Evolutionary conservation across 2,888 invertebrate species (phyloP), one percentile per base, ranked within the genome.

Genomic region (Nycteola revayana): DNA sequence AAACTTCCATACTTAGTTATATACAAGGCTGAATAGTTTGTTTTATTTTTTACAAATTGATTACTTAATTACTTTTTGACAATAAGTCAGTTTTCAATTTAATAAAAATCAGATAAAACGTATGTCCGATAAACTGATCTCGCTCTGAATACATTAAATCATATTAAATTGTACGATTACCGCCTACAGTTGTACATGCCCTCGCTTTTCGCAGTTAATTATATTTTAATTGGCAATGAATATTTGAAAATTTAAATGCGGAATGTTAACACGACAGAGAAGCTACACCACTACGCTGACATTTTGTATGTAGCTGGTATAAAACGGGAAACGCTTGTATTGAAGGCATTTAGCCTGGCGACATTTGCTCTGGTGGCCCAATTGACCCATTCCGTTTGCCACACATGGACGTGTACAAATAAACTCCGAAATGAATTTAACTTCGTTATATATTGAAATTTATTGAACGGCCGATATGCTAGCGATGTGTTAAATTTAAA

Each of bases 361-460:
- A 75, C 80, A 80, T 79, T 78, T 78, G 70, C 68, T 61, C 61
- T 66, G 58, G 58, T 57, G 64, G 62, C 67, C 63, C 62, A 65
- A 73, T 68, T 76, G 77, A 76, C 75, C 75, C 75, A 69, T 72
- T 68, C 67, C 60, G 49, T 42, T 46, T 34, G 45, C 51, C 58
- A 43, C 50, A 44, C 42, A 53, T 43, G 42, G 42, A 42, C 46
- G 46, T 46, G 39, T 45, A 48, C 55, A 58, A 57, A 56, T 50
- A 53, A 45, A 39, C 41, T 42, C 28, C 34, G 36, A 45, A 45
- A 52, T 54, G 44, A 51, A 57, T 56, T 56, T 36, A 41, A 49
- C 41, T 40, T 25, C 21, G 40, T 39, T 47, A 37, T 55, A 31
- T 49, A 55, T 54, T 52, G 39, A 54, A 43, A 49, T 53, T 53